Percentiles rank a stretch among this genome's conserved stretches.
phyloP scores from a whole-genome alignment of 2,888 invertebrate genomes.

The Phymatocera aterrima region DNA sequence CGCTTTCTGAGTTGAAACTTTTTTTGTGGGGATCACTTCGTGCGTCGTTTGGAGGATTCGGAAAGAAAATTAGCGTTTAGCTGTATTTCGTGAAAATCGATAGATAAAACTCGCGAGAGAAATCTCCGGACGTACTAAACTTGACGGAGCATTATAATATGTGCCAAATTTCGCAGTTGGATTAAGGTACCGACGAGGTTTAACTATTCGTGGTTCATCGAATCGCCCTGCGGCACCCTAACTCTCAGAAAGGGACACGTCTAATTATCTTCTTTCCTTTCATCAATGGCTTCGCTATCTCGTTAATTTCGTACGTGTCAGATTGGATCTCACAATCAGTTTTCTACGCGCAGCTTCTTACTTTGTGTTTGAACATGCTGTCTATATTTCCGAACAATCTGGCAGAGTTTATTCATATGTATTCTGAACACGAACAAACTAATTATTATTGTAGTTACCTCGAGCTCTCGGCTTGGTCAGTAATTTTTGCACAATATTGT shows the following conservation, averaged over 20 bases:
- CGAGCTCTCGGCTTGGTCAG: conserved; percentile 91
- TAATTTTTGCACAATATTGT: conserved; percentile 90
- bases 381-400: neutral
- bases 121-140: neutral
- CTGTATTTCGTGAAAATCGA: neutral
- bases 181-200: neutral
- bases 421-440: neutral
- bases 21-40: neutral
- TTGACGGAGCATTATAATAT: neutral
- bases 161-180: neutral
- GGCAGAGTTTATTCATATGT: neutral
- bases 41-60: neutral
- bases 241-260: neutral
- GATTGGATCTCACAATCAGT: too few relatives aligned
- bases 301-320: conserved; percentile 14
- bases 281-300: neutral
- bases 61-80: neutral
- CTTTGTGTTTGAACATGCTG: neutral
- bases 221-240: neutral
- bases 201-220: neutral
- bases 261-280: neutral
- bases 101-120: neutral
- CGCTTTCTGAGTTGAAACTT: too few relatives aligned
- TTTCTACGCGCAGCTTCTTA: neutral
- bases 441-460: conserved; percentile 81